Conservation (phyloP, 1,140 invertebrate genomes). For the Drosophila subobscura region DNA sequence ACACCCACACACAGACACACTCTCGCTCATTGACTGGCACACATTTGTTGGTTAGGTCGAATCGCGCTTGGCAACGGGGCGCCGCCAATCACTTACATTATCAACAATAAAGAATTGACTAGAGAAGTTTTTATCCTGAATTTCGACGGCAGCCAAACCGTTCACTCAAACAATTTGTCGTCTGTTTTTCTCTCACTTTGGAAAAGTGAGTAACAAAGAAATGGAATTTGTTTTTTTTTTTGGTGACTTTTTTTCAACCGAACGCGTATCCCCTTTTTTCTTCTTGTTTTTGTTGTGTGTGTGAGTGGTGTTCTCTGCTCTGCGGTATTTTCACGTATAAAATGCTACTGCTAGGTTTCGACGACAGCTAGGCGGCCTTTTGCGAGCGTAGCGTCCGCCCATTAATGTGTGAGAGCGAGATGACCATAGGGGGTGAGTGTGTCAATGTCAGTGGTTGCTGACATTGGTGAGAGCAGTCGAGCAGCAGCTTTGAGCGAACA, state of each 20-base stretch:
- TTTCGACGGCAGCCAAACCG: slow-evolving; percentile 70
- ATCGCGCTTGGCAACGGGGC: slow-evolving; percentile 61
- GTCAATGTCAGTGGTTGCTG: slow-evolving; percentile 74
- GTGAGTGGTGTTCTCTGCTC: slow-evolving; percentile 56
- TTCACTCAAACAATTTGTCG: slow-evolving; percentile 67
- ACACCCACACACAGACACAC: too few relatives aligned
- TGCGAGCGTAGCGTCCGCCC: slow-evolving; percentile 41
- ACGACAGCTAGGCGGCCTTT: slow-evolving; percentile 64
- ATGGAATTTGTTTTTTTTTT: slow-evolving; percentile 17
- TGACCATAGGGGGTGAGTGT: slow-evolving; percentile 32
- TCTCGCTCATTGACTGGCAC: not conserved
- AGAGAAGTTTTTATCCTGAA: slow-evolving; percentile 77
- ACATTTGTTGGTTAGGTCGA: slow-evolving; percentile 67
- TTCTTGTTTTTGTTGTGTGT: slow-evolving; percentile 25
- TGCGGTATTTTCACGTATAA: slow-evolving; percentile 65
- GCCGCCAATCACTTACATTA: slow-evolving; percentile 66
- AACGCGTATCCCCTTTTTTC: slow-evolving; percentile 50
- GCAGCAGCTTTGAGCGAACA: slow-evolving; percentile 27
- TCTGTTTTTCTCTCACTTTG: slow-evolving; percentile 37
- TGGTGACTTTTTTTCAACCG: slow-evolving; percentile 21
- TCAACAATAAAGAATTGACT: slow-evolving; percentile 82
- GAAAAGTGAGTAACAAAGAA: slow-evolving; percentile 45
- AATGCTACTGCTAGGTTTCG: slow-evolving; percentile 45
- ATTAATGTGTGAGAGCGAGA: slow-evolving; percentile 57
- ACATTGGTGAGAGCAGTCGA: slow-evolving; percentile 47